Evolutionary conservation across 2,113 vertebrate species (phyloP).

Genomic region (Oreochromis niloticus): DNA sequence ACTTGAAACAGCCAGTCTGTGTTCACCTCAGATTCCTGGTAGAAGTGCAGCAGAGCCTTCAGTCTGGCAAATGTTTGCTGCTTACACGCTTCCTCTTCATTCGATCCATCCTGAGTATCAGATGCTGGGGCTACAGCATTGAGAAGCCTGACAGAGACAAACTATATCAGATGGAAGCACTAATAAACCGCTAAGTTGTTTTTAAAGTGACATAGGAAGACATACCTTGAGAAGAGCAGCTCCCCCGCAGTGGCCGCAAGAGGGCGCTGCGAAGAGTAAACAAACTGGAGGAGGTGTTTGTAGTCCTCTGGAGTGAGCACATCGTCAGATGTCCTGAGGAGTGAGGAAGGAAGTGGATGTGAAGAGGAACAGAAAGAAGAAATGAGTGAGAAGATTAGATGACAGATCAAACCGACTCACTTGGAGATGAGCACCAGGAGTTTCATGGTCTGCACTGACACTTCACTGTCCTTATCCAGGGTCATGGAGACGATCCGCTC

Average conservation of each 20-base stretch:
- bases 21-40: conserved; percentile 78
- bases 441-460: conserved; percentile 86
- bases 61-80: conserved; percentile 54
- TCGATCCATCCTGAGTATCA: conserved; percentile 29
- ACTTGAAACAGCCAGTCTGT: neutral
- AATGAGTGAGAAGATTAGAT: neutral
- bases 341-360: neutral
- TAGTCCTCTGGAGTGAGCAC: conserved; percentile 75
- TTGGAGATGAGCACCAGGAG: conserved; percentile 83
- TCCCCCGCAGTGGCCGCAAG: conserved; percentile 84
- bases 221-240: conserved; percentile 80
- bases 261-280: conserved; percentile 82
- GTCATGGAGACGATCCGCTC: conserved; percentile 88
- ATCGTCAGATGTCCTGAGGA: conserved; percentile 76
- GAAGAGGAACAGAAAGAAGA: neutral
- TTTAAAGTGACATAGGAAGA: neutral
- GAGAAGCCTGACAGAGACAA: conserved; percentile 70
- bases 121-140: conserved; percentile 27
- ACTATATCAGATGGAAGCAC: neutral
- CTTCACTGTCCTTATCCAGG: conserved; percentile 88
- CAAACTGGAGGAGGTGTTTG: conserved; percentile 78
- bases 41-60: conserved; percentile 78
- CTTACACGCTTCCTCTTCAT: conserved; percentile 51
- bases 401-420: conserved; percentile 66
- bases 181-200: neutral